These are phyloP conservation scores for Rhingia campestris DNA, from an alignment of 2,888 invertebrate genomes.

Conservation along the genomic window DNA sequence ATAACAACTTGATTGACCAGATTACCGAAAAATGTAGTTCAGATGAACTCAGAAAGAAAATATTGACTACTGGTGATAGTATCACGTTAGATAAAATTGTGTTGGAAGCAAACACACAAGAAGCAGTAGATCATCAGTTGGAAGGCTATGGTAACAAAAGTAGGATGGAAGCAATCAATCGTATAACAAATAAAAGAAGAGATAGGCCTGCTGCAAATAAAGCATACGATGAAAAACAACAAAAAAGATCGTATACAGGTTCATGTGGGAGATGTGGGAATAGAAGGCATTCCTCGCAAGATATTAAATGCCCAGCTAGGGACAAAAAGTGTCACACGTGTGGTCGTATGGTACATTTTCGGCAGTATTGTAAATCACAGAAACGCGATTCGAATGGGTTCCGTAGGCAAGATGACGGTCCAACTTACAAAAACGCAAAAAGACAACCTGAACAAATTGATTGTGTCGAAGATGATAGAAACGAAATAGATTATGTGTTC, in stretches of 20 bases:
- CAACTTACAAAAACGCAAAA: neutral
- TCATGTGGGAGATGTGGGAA: conserved; percentile 13
- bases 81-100: conserved; percentile 21
- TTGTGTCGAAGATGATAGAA: conserved; percentile 58
- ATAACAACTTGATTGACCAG: conserved; percentile 66
- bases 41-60: conserved; percentile 25
- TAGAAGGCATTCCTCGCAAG: conserved; percentile 23
- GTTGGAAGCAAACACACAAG: conserved; percentile 21
- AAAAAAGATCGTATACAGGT: neutral
- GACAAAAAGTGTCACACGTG: conserved; percentile 22
- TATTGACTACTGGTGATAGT: conserved; percentile 10
- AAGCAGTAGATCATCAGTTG: conserved; percentile 17
- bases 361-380: conserved; percentile 22
- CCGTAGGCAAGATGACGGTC: neutral
- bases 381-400: neutral
- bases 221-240: neutral
- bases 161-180: conserved; percentile 8
- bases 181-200: neutral
- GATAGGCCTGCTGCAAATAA: neutral
- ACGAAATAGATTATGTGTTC: neutral
- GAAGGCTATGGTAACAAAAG: conserved; percentile 9
- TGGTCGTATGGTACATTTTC: conserved; percentile 20
- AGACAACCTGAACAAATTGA: neutral
- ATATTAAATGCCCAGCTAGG: conserved; percentile 24
- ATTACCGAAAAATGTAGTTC: conserved; percentile 28